Evolutionary conservation across 2,797 vertebrate genomes (phyloP).

Genomic region (Octomys mimax): DNA sequence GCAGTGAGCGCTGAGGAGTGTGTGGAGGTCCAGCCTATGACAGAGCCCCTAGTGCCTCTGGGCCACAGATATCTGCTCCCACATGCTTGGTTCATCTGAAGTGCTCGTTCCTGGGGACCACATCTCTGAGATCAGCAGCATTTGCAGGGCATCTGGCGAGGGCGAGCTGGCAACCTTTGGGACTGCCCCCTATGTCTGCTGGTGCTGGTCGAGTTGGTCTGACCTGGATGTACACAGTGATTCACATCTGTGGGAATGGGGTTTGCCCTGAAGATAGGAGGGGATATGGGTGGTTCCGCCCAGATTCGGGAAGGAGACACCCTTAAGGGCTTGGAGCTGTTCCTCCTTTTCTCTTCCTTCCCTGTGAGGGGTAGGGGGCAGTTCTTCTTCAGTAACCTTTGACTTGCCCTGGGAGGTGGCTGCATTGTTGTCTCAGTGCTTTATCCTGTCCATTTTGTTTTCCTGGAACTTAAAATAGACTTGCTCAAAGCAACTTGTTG

Average conservation of each 20-base stretch:
- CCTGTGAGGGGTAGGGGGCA: no score
- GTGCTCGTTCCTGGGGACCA: background rate
- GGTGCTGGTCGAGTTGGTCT: background rate
- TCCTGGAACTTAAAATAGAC: background rate
- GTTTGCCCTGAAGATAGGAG: no score
- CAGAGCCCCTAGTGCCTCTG: background rate
- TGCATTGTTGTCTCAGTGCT: background rate
- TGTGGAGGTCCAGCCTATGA: background rate
- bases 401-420: background rate
- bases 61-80: background rate
- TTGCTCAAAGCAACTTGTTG: constrained; percentile 38
- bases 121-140: background rate
- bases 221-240: background rate
- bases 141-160: background rate
- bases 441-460: background rate
- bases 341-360: no score
- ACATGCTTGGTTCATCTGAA: background rate
- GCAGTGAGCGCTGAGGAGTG: background rate
- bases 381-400: no score
- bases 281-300: no score
- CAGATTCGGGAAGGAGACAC: background rate
- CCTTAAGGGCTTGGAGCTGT: no score
- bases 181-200: background rate
- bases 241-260: background rate
- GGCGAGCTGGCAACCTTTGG: background rate